Conservation (phyloP, 2,888 invertebrate genomes). For the Onthophagus sagittarius region DNA sequence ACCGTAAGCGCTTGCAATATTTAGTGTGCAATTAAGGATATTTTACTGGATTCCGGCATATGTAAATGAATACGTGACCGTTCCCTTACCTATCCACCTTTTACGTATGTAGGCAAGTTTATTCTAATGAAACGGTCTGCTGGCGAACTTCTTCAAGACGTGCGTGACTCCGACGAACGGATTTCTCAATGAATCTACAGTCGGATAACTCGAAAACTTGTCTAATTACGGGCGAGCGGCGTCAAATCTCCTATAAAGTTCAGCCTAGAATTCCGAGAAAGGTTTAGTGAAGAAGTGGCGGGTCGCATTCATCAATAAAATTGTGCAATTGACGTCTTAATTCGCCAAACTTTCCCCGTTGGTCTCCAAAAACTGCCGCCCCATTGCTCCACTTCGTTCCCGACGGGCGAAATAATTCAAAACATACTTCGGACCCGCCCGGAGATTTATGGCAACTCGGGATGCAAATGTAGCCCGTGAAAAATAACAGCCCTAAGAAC, state of each 20-base stretch:
- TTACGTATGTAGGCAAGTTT: too few relatives aligned
- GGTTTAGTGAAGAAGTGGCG: background rate
- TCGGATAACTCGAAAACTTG: slow-evolving; percentile 39
- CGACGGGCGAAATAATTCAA: background rate
- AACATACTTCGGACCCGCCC: background rate
- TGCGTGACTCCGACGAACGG: background rate
- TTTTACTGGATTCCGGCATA: background rate
- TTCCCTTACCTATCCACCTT: too few relatives aligned
- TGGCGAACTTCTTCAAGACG: background rate
- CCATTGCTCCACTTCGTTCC: background rate
- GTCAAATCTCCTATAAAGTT: background rate
- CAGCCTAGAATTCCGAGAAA: background rate
- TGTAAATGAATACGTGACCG: background rate
- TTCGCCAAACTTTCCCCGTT: background rate
- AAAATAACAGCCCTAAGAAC: background rate
- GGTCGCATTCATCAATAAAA: background rate
- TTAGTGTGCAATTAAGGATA: background rate
- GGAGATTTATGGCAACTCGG: background rate
- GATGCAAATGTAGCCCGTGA: background rate
- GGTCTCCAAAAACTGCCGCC: background rate
- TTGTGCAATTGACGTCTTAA: background rate
- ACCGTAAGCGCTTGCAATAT: background rate
- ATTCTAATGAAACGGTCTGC: background rate
- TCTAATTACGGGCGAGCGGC: slow-evolving; percentile 35
- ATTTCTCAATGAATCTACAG: slow-evolving; percentile 31